Base-by-base conservation (phyloP, 1,140 invertebrate species). In the Drosophila leontia region DNA sequence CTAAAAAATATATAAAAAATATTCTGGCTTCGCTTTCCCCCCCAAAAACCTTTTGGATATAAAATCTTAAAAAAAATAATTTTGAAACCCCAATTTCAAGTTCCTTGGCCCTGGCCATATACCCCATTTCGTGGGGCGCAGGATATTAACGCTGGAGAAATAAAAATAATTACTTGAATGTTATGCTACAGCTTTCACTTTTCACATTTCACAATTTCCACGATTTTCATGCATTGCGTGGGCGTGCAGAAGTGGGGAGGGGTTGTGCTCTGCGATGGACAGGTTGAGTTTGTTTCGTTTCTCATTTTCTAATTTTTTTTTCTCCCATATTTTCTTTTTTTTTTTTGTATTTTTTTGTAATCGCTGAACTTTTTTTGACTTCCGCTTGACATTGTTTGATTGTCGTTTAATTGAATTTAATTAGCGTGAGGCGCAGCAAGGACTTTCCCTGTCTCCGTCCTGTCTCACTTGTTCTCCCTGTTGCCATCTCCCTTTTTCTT, bases 361-460 rank as follows among this genome's bases (percentile, higher is more conserved):
- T 78, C 75, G 69, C 75, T 63, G 56, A 70, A 76, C 45, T 63
- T 62, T 69, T 82, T 48, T 62, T 91, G 76, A 91, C 82, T 85
- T 87, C 87, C 82, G 84, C 76, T 90, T 91, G 84, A 91, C 90
- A 91, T 85, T 91, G 85, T 90, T 91, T 91, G 90, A 91, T 91
- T 91, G 90, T 90, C 88, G 80, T 91, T 91, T 91, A 91, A 91
- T 91, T 91, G 88, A 91, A 91, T 91, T 91, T 91, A 91, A 91
- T 91, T 91, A 91, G 88, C 83, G 80, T 83, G 76, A 88, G 84
- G 77, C 84, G 65, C 80, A 56, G 62, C 77, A 75, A 88, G 68
- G 84, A 86, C 78, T 7, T 51, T 15, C 34, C 34, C 70, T 50
- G 17, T 62, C 42, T 32, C 32, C 6, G 12, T 37, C 12, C 50